Evolutionary conservation across 2,888 invertebrate species (phyloP).

Genomic region (Epinotia bilunana): DNA sequence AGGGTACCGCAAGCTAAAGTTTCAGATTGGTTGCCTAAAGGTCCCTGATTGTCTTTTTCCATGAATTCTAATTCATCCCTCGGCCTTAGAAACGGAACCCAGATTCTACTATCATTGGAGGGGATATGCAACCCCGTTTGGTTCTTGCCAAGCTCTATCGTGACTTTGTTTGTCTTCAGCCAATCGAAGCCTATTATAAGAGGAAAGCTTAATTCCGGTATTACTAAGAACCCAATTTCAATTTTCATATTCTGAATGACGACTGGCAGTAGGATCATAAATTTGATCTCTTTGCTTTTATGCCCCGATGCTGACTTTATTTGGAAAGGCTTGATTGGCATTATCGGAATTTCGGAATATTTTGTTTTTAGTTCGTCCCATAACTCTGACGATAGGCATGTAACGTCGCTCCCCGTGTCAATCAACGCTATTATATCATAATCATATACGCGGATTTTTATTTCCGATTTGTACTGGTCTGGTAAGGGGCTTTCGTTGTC

Average conservation of each 20-base stretch:
- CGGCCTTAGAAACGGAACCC: background rate
- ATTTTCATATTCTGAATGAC: constrained; percentile 1
- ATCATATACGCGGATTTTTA: constrained; percentile 16
- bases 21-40: no score
- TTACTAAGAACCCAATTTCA: constrained; percentile 28
- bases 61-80: background rate
- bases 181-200: constrained; percentile 45
- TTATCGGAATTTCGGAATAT: background rate
- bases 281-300: constrained; percentile 42
- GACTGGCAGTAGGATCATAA: constrained; percentile 26
- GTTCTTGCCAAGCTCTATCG: background rate
- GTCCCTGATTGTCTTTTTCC: background rate
- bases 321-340: constrained; percentile 42
- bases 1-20: background rate
- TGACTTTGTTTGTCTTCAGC: constrained; percentile 31
- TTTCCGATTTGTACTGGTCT: constrained; percentile 24
- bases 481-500: background rate
- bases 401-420: constrained; percentile 47
- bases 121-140: background rate
- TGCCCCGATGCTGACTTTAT: constrained; percentile 44
- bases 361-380: background rate
- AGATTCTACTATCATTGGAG: background rate
- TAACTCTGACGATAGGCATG: constrained; percentile 41
- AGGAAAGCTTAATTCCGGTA: constrained; percentile 17
- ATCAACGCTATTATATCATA: constrained; percentile 24